Evolutionary conservation across 2,888 invertebrate species (phyloP).

Genomic region (Meandrusa payeni): DNA sequence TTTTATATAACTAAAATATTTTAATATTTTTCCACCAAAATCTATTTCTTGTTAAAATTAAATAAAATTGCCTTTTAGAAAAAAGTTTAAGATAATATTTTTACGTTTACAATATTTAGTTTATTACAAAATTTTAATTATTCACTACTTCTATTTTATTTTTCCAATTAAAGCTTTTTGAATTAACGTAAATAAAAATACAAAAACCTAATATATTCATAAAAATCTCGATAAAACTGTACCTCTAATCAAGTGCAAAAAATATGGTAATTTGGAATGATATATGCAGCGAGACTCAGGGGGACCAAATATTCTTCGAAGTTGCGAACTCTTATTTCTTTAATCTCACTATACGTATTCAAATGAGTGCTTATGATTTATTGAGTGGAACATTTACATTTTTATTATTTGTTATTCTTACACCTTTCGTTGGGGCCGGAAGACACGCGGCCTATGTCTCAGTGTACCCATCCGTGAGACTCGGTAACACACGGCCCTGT

Average conservation of each 20-base stretch:
- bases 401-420: conserved; percentile 82
- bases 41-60: no score
- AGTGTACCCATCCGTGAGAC: conserved; percentile 76
- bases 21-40: conserved; percentile 4
- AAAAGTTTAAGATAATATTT: no score
- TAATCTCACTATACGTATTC: conserved; percentile 77
- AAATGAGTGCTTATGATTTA: conserved; percentile 80
- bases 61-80: no score
- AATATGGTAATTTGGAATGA: conserved; percentile 59
- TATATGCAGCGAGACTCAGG: conserved; percentile 44
- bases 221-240: conserved; percentile 25
- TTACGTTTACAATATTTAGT: no score
- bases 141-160: no score
- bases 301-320: conserved; percentile 43
- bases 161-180: no score
- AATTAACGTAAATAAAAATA: neutral
- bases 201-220: conserved; percentile 11
- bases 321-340: conserved; percentile 68
- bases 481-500: conserved; percentile 52
- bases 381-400: conserved; percentile 82
- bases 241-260: conserved; percentile 41
- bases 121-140: no score
- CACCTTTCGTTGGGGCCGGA: conserved; percentile 75
- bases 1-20: conserved; percentile 18
- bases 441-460: conserved; percentile 78